Base-by-base conservation (phyloP, 2,888 invertebrate genomes). In the Limnephilus rhombicus region DNA sequence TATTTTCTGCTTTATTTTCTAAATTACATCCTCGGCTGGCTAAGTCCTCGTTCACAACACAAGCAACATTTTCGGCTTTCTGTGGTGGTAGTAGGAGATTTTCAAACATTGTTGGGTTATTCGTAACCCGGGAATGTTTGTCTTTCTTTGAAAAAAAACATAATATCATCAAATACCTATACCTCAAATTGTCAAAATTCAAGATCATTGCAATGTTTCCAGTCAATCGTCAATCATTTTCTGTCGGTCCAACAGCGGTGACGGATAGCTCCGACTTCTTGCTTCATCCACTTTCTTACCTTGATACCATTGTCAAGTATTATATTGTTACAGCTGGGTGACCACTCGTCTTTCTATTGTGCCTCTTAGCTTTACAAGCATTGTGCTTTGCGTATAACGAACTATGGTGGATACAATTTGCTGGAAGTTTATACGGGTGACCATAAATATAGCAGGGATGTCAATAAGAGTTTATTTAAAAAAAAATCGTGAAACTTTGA, bases 291-390 rank as follows among this genome's bases (percentile, higher is more conserved):
- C 82, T 37, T 37, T 68, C 68, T 68, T 68, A n/a, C 68, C 68
- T 68, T 7, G 24, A n/a, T 24, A n/a, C 68, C 68, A 24, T 68
- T 68, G 24, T 68, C 68, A n/a, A 9, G n/a, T n/a, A 68, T 68
- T 68, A 9, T 68, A 24, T 24, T 24, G 68, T n/a, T 68, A 9
- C 68, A 68, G 68, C 5, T 68, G 68, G 68, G 18, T 83, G 34
- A 83, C 82, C 82, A 83, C 82, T 83, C 82, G 82, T 37, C 82
- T 83, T 31, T 29, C 82, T 83, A 83, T 83, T 83, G 82, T 83
- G 18, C 34, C 82, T 83, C 34, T 13, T 13, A 83, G 4, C 18
- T 34, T 83, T 15, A 34, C 34, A 34, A 24, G 24, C 68, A 24
- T 68, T 68, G 68, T 68, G n/a, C 5, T 68, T 68, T 68, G 68